These are phyloP conservation scores for Apodemia zela DNA, from an alignment of 2,888 invertebrate genomes.

Conservation along the genomic window DNA sequence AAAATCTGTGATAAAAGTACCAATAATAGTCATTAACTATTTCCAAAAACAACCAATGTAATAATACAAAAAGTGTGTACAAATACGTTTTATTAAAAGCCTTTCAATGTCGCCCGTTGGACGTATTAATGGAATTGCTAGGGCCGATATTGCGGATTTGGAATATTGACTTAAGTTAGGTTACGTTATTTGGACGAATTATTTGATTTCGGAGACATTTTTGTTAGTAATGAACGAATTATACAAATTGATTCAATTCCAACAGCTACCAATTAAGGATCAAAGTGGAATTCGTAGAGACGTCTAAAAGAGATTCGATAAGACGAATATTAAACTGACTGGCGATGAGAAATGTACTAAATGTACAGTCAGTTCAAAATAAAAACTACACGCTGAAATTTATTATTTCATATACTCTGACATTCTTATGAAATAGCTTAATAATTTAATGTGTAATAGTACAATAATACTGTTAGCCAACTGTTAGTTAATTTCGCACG, in stretches of 20 bases:
- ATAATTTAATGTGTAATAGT: no score
- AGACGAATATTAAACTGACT: background rate
- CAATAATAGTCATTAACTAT: background rate
- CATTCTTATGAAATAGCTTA: no score
- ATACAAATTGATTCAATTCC: conserved; percentile 8
- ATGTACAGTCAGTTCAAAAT: no score
- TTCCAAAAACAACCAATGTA: background rate
- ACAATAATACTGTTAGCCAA: no score
- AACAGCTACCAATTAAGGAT: background rate
- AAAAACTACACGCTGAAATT: no score
- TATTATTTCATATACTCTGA: no score
- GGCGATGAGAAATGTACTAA: no score
- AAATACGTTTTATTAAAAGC: conserved; percentile 20
- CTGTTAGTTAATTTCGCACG: no score
- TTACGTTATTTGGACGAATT: background rate
- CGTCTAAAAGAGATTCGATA: background rate
- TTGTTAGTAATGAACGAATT: conserved; percentile 12
- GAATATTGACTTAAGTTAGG: conserved; percentile 12
- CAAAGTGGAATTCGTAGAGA: background rate
- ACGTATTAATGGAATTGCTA: conserved; percentile 20
- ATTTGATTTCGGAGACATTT: conserved; percentile 5
- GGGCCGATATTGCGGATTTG: conserved; percentile 13
- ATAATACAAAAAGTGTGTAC: conserved; percentile 14
- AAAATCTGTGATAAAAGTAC: background rate
- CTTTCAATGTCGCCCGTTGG: conserved; percentile 16